Percentiles rank a stretch among this genome's conserved stretches.
phyloP scores from a whole-genome alignment of 2,888 invertebrate genomes.

The Parochlus steinenii region DNA sequence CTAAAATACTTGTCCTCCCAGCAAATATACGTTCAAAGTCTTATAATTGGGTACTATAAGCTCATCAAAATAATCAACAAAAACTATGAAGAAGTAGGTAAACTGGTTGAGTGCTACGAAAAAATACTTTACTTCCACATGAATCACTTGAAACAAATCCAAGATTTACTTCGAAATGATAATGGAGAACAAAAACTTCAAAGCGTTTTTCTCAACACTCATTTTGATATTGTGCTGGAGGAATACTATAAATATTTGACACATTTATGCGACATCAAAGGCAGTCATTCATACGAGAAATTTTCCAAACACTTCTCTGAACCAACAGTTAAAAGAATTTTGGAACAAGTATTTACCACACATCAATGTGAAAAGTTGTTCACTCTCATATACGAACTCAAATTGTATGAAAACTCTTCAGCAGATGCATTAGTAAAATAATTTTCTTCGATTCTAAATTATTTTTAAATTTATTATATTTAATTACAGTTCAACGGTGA shows the following conservation, averaged over 20 bases:
- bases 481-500: too few species aligned
- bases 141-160: neutral
- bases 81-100: neutral
- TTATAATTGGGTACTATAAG: slow-evolving; percentile 3
- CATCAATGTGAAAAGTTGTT: slow-evolving; percentile 5
- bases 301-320: neutral
- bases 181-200: slow-evolving; percentile 5
- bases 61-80: neutral
- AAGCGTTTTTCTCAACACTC: neutral
- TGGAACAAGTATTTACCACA: slow-evolving; percentile 3
- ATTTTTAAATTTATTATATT: too few species aligned
- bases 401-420: neutral
- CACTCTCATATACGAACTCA: slow-evolving; percentile 6
- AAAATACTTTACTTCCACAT: slow-evolving; percentile 4
- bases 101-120: slow-evolving; percentile 2
- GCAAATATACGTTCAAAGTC: neutral
- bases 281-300: slow-evolving; percentile 2
- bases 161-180: neutral
- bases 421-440: too few species aligned
- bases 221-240: slow-evolving; percentile 1
- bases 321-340: neutral
- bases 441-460: too few species aligned
- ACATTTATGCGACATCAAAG: slow-evolving; percentile 7
- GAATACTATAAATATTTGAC: slow-evolving; percentile 5
- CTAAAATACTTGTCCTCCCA: neutral